These are phyloP conservation scores for Corynorhinus townsendii DNA, from an alignment of 2,113 vertebrate species.

Conservation along the genomic window DNA sequence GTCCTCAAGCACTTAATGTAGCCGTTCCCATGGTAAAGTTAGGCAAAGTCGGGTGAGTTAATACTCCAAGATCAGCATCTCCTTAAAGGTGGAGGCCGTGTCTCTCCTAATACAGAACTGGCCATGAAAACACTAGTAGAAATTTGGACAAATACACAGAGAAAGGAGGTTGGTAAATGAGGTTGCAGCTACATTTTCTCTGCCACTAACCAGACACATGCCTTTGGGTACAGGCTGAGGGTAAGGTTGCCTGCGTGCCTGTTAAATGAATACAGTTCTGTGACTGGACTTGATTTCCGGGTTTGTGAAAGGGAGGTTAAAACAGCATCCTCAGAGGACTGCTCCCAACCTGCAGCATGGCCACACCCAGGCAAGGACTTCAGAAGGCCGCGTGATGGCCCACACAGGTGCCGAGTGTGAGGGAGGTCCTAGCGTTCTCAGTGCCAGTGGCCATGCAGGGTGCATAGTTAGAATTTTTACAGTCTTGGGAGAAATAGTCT, in stretches of 20 bases:
- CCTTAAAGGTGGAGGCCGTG: background rate
- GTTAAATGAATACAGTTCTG: background rate
- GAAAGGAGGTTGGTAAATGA: background rate
- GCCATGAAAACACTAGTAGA: rapidly evolving
- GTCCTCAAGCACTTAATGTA: background rate
- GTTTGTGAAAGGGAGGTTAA: background rate
- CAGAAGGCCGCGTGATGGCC: rapidly evolving
- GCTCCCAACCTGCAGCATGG: rapidly evolving
- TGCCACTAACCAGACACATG: rapidly evolving
- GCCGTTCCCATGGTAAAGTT: rapidly evolving
- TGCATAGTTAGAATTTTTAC: background rate
- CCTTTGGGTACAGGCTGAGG: background rate
- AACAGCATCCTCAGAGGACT: background rate
- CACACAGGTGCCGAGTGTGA: rapidly evolving
- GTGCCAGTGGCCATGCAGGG: background rate
- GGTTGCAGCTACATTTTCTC: background rate
- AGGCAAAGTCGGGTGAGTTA: background rate
- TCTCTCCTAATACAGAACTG: background rate
- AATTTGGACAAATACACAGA: background rate
- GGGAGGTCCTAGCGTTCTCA: rapidly evolving
- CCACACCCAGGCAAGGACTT: rapidly evolving
- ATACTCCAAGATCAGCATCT: background rate
- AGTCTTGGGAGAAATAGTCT: background rate
- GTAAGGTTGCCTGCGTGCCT: background rate
- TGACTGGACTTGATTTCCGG: background rate